Evolutionary conservation across 2,888 invertebrate genomes (phyloP), one percentile per base, ranked within the genome.

Genomic region (Deilephila porcellus): DNA sequence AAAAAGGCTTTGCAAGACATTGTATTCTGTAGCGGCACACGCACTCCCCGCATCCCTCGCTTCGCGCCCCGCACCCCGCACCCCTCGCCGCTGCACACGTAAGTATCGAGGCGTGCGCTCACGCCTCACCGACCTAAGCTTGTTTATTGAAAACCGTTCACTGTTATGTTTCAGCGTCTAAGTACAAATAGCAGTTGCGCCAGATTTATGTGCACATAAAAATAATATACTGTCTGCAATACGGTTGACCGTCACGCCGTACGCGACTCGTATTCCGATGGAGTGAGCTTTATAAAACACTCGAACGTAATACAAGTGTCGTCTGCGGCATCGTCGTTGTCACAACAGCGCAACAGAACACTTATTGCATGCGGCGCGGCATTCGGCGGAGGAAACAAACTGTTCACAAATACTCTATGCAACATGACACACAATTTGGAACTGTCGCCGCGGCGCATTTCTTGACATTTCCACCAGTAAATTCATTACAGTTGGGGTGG

Each of bases 1-100:
- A 88, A 89, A 92, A 92, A 91, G 90, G 87, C 88, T 91, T 90
- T 88, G 84, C 86, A 81, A 88, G 82, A 86, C 85, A 86, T 86
- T 84, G 82, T 80, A 82, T 72, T 81, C 80, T 78, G 77, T 76
- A 80, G 80, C 82, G 80, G 81, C 84, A 85, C 80, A 89, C 87
- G 89, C 90, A 90, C 82, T 86, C 86, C 83, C 37, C 37, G 37
- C 37, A 37, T 0, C 11, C 37, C 37, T 11, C 14, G 45, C 45
- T 14, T 14, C 45, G 45, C 14, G 45, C 45, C 45, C 45, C 45
- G 45, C 45, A 3, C 14, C 1, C 45, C 45, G 45, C 45, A 14
- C 45, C 45, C 45, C 45, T 45, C 45, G 14, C 45, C 81, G 76
- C 80, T 82, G 78, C 86, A 87, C 82, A 77, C 82, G 81, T 75